phyloP scores from a whole-genome alignment of 1,140 invertebrate genomes.

The Sycobia sp. region DNA sequence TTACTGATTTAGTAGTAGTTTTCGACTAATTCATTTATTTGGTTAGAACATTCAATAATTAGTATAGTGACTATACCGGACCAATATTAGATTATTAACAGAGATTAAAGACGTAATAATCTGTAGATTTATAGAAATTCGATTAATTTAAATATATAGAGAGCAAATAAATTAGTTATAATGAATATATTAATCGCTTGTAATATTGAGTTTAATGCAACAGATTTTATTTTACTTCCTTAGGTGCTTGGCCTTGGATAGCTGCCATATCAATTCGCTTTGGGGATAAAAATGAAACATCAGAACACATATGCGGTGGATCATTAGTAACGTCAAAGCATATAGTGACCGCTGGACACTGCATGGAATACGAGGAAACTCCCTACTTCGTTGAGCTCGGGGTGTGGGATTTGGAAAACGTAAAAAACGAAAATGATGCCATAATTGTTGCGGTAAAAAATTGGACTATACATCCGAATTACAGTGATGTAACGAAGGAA shows the following conservation, averaged over 20 bases:
- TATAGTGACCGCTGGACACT: constrained; percentile 83
- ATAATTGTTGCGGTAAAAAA: constrained; percentile 66
- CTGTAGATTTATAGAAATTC: too few relatives aligned
- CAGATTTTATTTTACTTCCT: too few relatives aligned
- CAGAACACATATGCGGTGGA: constrained; percentile 69
- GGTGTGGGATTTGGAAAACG: constrained; percentile 69
- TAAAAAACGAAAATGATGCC: constrained; percentile 66
- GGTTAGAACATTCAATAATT: too few relatives aligned
- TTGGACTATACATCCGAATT: constrained; percentile 69
- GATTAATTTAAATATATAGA: too few relatives aligned
- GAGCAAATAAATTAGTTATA: too few relatives aligned
- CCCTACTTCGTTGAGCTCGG: constrained; percentile 70
- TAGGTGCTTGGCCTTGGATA: constrained; percentile 74
- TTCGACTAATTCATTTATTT: too few relatives aligned
- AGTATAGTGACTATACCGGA: too few relatives aligned
- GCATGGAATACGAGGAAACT: constrained; percentile 66
- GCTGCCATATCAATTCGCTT: constrained; percentile 63
- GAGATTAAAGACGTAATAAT: too few relatives aligned
- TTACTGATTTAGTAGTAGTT: too few relatives aligned
- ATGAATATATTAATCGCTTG: too few relatives aligned
- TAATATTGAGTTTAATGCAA: too few relatives aligned
- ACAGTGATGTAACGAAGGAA: constrained; percentile 65
- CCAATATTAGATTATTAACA: too few relatives aligned
- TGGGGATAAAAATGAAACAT: not conserved
- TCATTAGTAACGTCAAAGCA: constrained; percentile 73